phyloP scores from a whole-genome alignment of 2,888 invertebrate genomes.

The Catocala sponsa region DNA sequence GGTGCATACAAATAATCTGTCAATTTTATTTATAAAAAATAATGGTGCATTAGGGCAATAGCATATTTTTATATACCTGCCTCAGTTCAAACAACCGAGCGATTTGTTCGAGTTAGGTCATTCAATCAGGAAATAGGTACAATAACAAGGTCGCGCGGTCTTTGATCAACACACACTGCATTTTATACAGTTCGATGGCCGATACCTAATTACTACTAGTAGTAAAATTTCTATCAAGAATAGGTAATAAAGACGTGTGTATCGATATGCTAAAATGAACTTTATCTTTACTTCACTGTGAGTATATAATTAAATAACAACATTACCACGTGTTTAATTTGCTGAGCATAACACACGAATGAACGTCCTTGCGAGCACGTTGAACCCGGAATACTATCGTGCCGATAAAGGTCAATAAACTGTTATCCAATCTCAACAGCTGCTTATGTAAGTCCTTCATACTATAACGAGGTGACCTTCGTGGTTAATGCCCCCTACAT shows the following conservation, averaged over 20 bases:
- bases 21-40: background rate
- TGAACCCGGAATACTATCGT: constrained; percentile 80
- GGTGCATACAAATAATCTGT: no score
- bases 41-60: background rate
- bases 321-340: constrained; percentile 56
- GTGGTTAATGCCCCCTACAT: constrained; percentile 66
- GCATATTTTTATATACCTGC: constrained; percentile 7
- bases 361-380: constrained; percentile 80
- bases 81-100: background rate
- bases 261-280: constrained; percentile 41
- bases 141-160: constrained; percentile 10
- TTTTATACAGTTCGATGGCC: constrained; percentile 55
- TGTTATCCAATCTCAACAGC: constrained; percentile 69
- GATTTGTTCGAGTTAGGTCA: constrained; percentile 1
- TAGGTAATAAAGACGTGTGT: constrained; percentile 26
- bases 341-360: constrained; percentile 61
- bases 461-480: constrained; percentile 74
- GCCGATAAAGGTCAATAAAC: constrained; percentile 69
- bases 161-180: constrained; percentile 35
- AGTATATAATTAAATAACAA: constrained; percentile 36
- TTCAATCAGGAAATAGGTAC: background rate
- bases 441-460: constrained; percentile 76
- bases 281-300: constrained; percentile 32
- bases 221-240: constrained; percentile 60
- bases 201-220: constrained; percentile 61